Conservation (phyloP, 2,113 vertebrate species). For the Leucosticte australis region DNA sequence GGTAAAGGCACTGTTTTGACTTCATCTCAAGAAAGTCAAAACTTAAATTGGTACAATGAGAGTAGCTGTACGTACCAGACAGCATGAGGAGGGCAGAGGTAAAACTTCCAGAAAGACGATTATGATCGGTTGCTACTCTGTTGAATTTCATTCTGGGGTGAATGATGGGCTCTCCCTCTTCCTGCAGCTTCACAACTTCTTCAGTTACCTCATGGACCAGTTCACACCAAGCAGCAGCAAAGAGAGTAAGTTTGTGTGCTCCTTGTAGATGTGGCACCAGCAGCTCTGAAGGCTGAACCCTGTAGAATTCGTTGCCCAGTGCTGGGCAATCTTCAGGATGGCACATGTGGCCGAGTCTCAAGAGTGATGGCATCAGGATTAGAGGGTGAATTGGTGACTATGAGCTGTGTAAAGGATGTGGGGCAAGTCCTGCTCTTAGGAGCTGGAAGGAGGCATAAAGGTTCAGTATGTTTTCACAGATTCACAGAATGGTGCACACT, state of each 20-base stretch:
- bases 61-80: not conserved
- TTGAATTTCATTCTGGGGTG: not conserved
- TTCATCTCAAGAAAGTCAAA: not conserved
- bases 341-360: not conserved
- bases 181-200: conserved; percentile 89
- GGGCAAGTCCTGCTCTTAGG: not conserved
- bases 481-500: not conserved
- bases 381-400: not conserved
- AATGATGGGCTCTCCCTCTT: not conserved
- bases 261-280: not conserved
- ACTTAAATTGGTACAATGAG: not conserved
- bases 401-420: not conserved
- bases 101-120: not conserved
- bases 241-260: conserved; percentile 78
- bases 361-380: not conserved
- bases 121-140: not conserved
- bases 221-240: conserved; percentile 81
- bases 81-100: not conserved
- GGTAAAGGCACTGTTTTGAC: not conserved
- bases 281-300: not conserved
- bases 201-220: conserved; percentile 89
- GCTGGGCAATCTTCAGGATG: not conserved
- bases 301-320: not conserved
- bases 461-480: not conserved
- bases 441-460: not conserved